Evolutionary conservation across 2,797 vertebrate species (phyloP).

Genomic region (Trichosurus vulpecula): DNA sequence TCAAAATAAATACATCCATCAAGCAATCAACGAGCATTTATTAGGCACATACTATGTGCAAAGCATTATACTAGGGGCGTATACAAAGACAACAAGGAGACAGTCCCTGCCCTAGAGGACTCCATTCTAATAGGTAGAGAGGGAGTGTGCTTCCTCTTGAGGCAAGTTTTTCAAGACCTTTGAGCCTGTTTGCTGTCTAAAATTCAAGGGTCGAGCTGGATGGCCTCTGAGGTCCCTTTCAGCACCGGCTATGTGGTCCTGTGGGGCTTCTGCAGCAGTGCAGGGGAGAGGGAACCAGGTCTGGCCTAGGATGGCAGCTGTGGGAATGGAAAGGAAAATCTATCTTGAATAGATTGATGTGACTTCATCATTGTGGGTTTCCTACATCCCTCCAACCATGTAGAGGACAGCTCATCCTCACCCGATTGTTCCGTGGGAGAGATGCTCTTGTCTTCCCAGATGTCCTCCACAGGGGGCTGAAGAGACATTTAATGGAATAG

Average conservation of each 20-base stretch:
- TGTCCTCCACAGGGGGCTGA: not conserved
- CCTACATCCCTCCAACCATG: not conserved
- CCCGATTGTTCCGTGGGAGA: not conserved
- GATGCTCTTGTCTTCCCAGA: not conserved
- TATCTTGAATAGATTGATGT: not conserved
- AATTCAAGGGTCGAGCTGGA: not conserved
- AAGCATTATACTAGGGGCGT: not conserved
- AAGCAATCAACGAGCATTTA: not conserved
- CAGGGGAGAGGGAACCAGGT: not conserved
- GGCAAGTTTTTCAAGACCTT: not conserved
- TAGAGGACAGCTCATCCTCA: not conserved
- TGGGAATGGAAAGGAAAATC: not conserved
- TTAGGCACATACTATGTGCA: not conserved
- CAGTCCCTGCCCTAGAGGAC: not conserved
- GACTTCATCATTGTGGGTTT: not conserved
- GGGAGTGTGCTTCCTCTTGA: not conserved
- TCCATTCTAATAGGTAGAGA: not conserved
- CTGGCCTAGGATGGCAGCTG: not conserved
- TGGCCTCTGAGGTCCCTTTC: not conserved
- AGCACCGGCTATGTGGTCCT: not conserved
- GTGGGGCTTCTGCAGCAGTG: not conserved
- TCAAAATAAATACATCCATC: not conserved
- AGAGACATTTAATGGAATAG: not conserved
- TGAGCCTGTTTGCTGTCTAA: not conserved
- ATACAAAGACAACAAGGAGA: not conserved